Base-by-base conservation (phyloP, 2,113 vertebrate genomes). In the Phocoena phocoena region DNA sequence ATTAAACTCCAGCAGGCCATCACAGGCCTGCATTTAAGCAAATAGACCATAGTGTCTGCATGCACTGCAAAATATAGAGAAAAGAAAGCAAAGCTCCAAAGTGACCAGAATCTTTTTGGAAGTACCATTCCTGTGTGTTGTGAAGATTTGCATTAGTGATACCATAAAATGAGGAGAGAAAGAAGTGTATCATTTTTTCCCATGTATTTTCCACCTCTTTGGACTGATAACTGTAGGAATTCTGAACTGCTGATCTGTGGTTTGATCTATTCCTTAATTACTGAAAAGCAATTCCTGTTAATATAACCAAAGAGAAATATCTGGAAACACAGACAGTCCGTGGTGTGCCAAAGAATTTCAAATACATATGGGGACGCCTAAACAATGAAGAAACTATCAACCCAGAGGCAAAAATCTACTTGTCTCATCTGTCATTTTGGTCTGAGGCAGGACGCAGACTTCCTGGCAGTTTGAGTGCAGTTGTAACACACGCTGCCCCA, bases 1-100 rank as follows among this genome's bases (percentile, higher is more conserved):
- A 96, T 92, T 95, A 92, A 98, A 96, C 68, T 89, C 60, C 44
- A 80, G 50, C 82, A 92, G 67, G 87, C 47, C 53, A 80, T 44
- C 26, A 47, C 41, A 79, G 55, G 70, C 50, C 74, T 97, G 7
- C 28, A 70, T 96, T 83, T 93, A 76, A 90, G 93, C 28, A 95
- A 53, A 93, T 83, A 55, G 13, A 36, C 47, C 23, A n/a, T 1
- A 53, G 25, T 74, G 14, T 53, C 80, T 94, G 17, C 21, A 28
- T 67, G 4, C 0, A 74, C 26, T 76, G 38, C 55, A 89, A 74
- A 94, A 68, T 38, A 44, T 4, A 80, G 15, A 65, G 17, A 18
- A 31, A 55, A 65, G 58, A 90, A 82, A 94, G 5, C 18, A 62
- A 86, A 65, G 26, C 80, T 76, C 26, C 21, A 10, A 53, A 71